Conservation (phyloP, 2,888 invertebrate species). For the Digitonthophagus gazella region DNA sequence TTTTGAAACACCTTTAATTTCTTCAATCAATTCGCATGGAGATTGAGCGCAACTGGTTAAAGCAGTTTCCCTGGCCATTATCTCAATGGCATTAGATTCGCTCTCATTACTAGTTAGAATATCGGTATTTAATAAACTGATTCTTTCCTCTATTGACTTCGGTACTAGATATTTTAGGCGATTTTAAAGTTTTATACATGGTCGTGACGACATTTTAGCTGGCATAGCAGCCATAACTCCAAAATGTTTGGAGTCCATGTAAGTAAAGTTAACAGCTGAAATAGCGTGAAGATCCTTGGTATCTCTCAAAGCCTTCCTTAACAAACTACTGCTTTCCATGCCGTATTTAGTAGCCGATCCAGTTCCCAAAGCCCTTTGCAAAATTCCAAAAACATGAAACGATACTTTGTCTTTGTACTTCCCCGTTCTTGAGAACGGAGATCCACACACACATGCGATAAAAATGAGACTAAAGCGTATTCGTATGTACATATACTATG, state of each 20-base stretch:
- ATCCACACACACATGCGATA: no score
- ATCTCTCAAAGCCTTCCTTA: slow-evolving; percentile 63
- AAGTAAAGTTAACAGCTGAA: slow-evolving; percentile 75
- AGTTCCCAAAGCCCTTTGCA: slow-evolving; percentile 70
- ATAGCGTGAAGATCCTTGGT: slow-evolving; percentile 61
- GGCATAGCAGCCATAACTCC: slow-evolving; percentile 73
- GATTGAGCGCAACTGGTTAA: slow-evolving; percentile 59
- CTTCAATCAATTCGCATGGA: slow-evolving; percentile 58
- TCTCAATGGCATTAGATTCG: slow-evolving; percentile 59
- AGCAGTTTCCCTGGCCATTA: slow-evolving; percentile 69
- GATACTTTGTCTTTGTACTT: no score
- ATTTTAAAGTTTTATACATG: slow-evolving; percentile 61
- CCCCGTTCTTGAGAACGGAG: no score
- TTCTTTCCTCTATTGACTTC: slow-evolving; percentile 67
- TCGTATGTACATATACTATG: no score
- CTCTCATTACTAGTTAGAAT: slow-evolving; percentile 64
- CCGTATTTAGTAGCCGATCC: slow-evolving; percentile 76
- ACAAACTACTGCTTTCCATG: slow-evolving; percentile 58
- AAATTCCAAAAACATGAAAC: slow-evolving; percentile 65
- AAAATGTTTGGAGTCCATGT: slow-evolving; percentile 85
- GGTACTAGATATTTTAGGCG: slow-evolving; percentile 58
- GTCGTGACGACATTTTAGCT: slow-evolving; percentile 66
- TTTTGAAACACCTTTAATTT: slow-evolving; percentile 67
- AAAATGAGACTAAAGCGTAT: no score
- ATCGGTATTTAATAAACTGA: slow-evolving; percentile 64